Evolutionary conservation across 2,113 vertebrate genomes (phyloP).

Genomic region (Odocoileus hemionus): DNA sequence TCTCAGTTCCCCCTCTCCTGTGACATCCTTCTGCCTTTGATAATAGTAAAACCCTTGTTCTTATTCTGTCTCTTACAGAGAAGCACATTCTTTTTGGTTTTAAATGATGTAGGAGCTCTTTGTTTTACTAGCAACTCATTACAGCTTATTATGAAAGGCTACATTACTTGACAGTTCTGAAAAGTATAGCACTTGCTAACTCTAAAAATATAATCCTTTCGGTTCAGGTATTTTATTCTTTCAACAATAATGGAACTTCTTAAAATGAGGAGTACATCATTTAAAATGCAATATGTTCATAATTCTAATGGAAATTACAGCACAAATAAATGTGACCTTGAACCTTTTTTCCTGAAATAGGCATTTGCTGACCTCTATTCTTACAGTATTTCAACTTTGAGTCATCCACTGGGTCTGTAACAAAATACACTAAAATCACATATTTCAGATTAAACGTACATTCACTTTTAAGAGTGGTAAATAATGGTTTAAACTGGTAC

Average conservation of each 20-base stretch:
- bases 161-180: slow-evolving; percentile 18
- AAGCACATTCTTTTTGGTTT: slow-evolving; percentile 49
- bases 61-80: slow-evolving; percentile 39
- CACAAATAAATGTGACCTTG: slow-evolving; percentile 45
- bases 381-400: slow-evolving; percentile 23
- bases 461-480: slow-evolving; percentile 50
- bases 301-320: slow-evolving; percentile 30
- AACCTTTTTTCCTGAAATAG: slow-evolving; percentile 13
- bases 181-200: background rate
- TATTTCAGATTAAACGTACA: background rate
- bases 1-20: background rate
- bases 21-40: background rate
- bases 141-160: slow-evolving; percentile 51
- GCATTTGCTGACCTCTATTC: background rate
- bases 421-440: slow-evolving; percentile 28
- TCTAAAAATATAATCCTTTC: slow-evolving; percentile 12
- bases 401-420: background rate
- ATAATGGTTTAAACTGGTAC: slow-evolving; percentile 59
- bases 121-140: slow-evolving; percentile 49
- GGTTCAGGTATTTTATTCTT: slow-evolving; percentile 25
- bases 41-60: slow-evolving; percentile 27
- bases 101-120: slow-evolving; percentile 45
- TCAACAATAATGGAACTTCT: background rate
- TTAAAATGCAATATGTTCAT: background rate
- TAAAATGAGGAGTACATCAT: background rate